A percentile compares a stretch with the other conserved stretches of the same genome.
Conservation (phyloP, 2,113 vertebrate species). For the Canis aureus region DNA sequence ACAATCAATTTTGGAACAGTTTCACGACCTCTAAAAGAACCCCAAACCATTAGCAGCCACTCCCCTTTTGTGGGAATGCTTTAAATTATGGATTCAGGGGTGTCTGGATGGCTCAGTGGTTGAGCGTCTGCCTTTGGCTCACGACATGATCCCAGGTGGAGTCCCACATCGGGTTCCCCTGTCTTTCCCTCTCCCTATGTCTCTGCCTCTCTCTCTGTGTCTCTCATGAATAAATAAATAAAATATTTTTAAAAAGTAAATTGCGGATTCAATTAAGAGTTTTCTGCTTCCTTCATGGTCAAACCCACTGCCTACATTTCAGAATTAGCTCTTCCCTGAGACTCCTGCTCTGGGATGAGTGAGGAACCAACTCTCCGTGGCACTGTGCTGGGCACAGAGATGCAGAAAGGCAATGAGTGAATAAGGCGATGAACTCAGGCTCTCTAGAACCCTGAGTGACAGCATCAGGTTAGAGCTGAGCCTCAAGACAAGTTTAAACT, state of each 20-base stretch:
- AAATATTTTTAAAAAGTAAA: neutral
- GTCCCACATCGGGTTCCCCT: too few species aligned
- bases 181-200: too few species aligned
- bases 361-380: neutral
- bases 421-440: neutral
- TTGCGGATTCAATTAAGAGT: neutral
- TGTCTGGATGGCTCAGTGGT: too few species aligned
- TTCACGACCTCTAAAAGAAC: neutral
- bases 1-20: neutral
- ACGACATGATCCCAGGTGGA: too few species aligned
- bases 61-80: neutral
- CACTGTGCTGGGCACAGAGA: neutral
- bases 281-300: constrained; percentile 20
- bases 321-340: neutral
- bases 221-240: too few species aligned
- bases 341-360: neutral
- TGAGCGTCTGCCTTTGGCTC: too few species aligned
- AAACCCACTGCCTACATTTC: neutral
- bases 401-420: neutral
- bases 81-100: neutral
- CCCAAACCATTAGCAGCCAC: neutral
- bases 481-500: neutral
- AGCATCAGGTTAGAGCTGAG: neutral
- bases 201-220: too few species aligned
- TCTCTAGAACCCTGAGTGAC: neutral